Conservation (phyloP, 2,113 vertebrate genomes). For the Falco punctatus region DNA sequence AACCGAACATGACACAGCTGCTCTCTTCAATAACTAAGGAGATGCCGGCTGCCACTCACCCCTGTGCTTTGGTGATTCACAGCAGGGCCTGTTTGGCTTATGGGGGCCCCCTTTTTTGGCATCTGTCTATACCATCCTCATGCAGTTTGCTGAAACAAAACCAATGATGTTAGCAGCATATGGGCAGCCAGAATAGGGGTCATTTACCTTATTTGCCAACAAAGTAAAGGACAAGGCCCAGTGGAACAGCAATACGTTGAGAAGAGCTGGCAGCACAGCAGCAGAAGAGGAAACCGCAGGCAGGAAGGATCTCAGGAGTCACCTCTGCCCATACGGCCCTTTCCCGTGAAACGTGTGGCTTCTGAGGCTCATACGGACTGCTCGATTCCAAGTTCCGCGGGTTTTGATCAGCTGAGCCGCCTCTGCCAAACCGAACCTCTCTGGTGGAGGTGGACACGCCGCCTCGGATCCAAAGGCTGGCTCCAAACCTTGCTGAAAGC, state of each 20-base stretch:
- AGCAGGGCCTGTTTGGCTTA: constrained; percentile 40
- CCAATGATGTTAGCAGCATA: constrained; percentile 51
- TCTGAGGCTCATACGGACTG: neutral
- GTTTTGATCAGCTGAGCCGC: neutral
- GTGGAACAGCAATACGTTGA: neutral
- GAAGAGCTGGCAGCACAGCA: neutral
- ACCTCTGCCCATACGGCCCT: constrained; percentile 5
- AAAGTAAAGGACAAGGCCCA: constrained; percentile 58
- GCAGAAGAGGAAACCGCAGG: neutral
- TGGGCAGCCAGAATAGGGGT: constrained; percentile 50
- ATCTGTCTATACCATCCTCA: constrained; percentile 43
- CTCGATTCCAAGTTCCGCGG: neutral
- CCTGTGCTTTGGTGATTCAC: constrained; percentile 10
- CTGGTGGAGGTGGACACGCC: neutral
- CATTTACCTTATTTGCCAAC: constrained; percentile 55
- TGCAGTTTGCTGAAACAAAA: constrained; percentile 57
- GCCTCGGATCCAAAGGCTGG: neutral
- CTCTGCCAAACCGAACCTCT: neutral
- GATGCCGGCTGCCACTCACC: constrained; percentile 62
- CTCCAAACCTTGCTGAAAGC: neutral
- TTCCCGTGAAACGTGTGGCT: neutral
- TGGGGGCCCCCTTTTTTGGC: constrained; percentile 48
- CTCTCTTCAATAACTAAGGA: constrained; percentile 58
- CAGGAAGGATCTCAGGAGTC: constrained; percentile 6
- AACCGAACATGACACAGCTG: constrained; percentile 69